These are phyloP conservation scores for Cataglyphis altisquamis DNA, from an alignment of 2,888 invertebrate genomes.

Conservation along the genomic window DNA sequence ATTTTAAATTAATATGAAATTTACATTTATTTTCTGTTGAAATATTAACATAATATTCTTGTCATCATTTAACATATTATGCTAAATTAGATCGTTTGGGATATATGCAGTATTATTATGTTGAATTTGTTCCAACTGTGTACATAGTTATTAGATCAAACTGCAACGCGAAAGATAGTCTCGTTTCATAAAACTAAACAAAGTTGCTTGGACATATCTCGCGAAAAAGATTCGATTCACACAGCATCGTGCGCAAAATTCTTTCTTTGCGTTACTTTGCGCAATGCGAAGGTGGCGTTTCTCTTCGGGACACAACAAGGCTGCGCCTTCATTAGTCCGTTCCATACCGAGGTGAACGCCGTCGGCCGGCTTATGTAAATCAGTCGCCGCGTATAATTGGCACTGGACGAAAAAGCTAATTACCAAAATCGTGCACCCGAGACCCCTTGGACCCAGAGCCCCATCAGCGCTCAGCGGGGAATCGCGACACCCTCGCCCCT, in stretches of 20 bases:
- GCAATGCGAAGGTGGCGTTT: conserved; percentile 14
- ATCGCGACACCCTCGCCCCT: conserved; percentile 78
- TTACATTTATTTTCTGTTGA: no score
- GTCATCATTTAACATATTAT: no score
- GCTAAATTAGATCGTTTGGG: no score
- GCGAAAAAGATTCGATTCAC: no score
- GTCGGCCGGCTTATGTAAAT: conserved; percentile 83
- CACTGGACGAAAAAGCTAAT: conserved; percentile 84
- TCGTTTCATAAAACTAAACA: neutral
- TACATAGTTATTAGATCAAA: no score
- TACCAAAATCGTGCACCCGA: conserved; percentile 81
- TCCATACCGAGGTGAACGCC: conserved; percentile 58
- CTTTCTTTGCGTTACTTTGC: neutral
- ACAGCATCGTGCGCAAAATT: neutral
- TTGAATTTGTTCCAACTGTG: no score
- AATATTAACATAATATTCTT: no score
- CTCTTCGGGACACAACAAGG: conserved; percentile 14
- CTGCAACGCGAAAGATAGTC: neutral
- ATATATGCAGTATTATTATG: no score
- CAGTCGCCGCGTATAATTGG: conserved; percentile 83
- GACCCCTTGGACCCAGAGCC: conserved; percentile 74
- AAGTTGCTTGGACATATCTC: neutral
- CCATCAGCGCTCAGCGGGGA: conserved; percentile 81
- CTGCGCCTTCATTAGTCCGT: conserved; percentile 75
- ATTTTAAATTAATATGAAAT: no score